phyloP scores from a whole-genome alignment of 2,797 vertebrate species.

The Manis pentadactyla region DNA sequence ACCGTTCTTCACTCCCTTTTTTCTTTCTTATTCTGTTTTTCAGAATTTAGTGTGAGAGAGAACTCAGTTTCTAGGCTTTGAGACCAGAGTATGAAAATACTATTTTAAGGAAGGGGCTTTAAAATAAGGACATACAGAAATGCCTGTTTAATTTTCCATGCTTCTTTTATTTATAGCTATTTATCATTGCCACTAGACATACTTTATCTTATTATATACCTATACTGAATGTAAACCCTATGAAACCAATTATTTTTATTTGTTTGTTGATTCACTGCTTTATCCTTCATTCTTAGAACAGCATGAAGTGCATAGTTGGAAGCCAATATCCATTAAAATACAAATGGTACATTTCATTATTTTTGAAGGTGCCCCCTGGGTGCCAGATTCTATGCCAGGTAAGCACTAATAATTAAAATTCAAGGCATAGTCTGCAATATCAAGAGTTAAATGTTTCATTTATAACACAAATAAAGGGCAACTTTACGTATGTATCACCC shows the following conservation, averaged over 20 bases:
- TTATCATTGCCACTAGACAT: background rate
- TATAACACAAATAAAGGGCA: too few relatives aligned
- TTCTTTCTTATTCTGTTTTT: background rate
- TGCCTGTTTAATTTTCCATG: background rate
- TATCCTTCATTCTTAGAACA: background rate
- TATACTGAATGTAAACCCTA: background rate
- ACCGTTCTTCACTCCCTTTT: background rate
- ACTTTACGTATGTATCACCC: background rate
- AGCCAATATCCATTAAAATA: background rate
- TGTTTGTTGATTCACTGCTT: background rate
- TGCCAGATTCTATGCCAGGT: background rate
- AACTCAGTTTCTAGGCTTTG: background rate
- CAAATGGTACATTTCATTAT: background rate
- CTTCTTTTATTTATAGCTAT: background rate
- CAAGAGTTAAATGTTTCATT: too few relatives aligned
- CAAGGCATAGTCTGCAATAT: background rate
- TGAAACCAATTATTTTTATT: background rate
- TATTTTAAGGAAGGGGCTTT: background rate
- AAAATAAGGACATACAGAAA: background rate
- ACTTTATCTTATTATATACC: background rate
- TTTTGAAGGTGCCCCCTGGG: background rate
- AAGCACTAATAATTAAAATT: background rate
- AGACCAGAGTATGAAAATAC: background rate
- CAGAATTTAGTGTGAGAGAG: background rate
- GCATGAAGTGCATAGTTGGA: background rate